These are phyloP conservation scores for Atta colombica DNA, from an alignment of 1,140 invertebrate species.

Conservation along the genomic window DNA sequence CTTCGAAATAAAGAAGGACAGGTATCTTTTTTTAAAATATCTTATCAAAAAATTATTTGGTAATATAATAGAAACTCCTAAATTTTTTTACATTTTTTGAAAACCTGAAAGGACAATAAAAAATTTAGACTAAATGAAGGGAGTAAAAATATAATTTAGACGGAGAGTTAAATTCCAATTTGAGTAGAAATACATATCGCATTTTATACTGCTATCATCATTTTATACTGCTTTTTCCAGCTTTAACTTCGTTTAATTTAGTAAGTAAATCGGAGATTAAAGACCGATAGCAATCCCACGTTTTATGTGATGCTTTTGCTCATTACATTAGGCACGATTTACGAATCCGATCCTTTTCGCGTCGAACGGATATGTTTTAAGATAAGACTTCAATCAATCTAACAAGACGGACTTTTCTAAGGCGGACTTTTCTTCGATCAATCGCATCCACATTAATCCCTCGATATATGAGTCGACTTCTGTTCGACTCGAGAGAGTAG, in stretches of 20 bases:
- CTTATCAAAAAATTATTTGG: too few relatives aligned
- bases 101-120: too few relatives aligned
- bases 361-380: conserved; percentile 32
- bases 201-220: not conserved
- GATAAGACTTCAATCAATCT: conserved; percentile 63
- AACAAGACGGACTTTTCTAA: conserved; percentile 25
- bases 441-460: conserved; percentile 44
- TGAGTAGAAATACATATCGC: not conserved
- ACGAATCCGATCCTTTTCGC: conserved; percentile 26
- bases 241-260: conserved; percentile 37
- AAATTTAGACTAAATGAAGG: too few relatives aligned
- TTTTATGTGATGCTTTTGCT: conserved; percentile 46
- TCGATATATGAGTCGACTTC: conserved; percentile 18
- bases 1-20: too few relatives aligned
- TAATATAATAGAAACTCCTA: too few relatives aligned
- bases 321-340: conserved; percentile 54
- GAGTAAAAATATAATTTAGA: too few relatives aligned
- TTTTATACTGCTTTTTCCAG: not conserved
- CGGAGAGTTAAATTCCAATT: not conserved
- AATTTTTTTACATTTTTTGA: too few relatives aligned
- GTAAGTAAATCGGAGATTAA: conserved; percentile 40
- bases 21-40: too few relatives aligned
- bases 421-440: conserved; percentile 42
- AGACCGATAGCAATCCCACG: not conserved
- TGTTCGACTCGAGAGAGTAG: not conserved